These are phyloP conservation scores for Anser cygnoides DNA, from an alignment of 2,113 vertebrate species.

Conservation along the genomic window DNA sequence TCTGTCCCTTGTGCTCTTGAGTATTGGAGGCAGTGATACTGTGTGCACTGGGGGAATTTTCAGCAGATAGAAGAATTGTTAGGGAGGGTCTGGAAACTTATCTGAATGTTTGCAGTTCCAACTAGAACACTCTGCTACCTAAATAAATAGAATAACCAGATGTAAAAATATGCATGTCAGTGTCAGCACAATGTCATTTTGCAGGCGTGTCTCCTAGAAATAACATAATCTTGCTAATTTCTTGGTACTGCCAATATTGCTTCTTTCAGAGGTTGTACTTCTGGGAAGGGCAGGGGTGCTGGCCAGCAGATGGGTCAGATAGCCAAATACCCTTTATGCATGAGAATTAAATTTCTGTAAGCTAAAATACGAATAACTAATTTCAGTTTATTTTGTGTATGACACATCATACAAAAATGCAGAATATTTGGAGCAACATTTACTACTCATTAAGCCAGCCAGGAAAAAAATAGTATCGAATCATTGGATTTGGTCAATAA, in stretches of 20 bases:
- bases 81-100: neutral
- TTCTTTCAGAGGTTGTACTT: neutral
- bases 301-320: neutral
- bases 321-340: neutral
- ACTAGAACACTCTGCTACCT: neutral
- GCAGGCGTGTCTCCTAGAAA: neutral
- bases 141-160: neutral
- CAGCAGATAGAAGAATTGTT: neutral
- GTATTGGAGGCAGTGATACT: neutral
- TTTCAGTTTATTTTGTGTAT: neutral
- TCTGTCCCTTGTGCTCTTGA: neutral
- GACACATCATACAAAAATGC: neutral
- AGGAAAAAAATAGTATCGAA: neutral
- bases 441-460: neutral
- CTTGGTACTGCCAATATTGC: neutral
- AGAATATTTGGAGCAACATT: neutral
- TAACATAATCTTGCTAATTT: neutral
- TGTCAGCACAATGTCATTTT: neutral
- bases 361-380: neutral
- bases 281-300: neutral
- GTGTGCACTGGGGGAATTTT: neutral
- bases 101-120: neutral
- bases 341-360: neutral
- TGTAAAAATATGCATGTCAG: neutral
- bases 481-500: neutral